Base-by-base conservation (phyloP, 1,140 invertebrate species). In the Callitettix versicolor region DNA sequence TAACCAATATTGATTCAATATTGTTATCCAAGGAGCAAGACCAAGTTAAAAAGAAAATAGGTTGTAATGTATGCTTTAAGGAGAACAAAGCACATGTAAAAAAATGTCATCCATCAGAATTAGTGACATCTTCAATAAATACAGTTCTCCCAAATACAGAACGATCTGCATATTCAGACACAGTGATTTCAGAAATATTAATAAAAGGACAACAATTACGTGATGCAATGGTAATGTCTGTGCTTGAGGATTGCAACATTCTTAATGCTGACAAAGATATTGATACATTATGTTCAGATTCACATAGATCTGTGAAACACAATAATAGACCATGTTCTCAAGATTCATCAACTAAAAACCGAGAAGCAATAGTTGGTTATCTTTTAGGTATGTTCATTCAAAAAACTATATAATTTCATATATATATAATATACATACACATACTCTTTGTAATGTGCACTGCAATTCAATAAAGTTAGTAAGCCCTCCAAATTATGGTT, bases 201-300 rank as follows among this genome's bases (percentile, higher is more conserved):
- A 26, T 30, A 11, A 49, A 49, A 22, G 46, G 46, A 3, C 22
- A 49, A 34, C 22, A 30, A 22, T n/a, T 49, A n/a, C 11, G 46
- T 30, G 46, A 49, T 49, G 46, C 46, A 30, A 49, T 49, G 46
- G 46, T 49, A 9, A n/a, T 49, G 18, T 20, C 15, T 49, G 46
- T 49, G 3, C 30, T 49, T 5, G 46, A 49, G 30, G 46, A 49
- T 21, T 44, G 17, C 11, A 18, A 44, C 18, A 4, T 17, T 44
- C 42, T 22, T 49, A 22, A n/a, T 26, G 21, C 11, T 49, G n/a
- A 30, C 26, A 30, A 30, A 30, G 26, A 30, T 30, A 30, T 30
- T 30, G 9, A 30, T 30, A 3, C 9, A 3, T 30, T 30, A 3
- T 30, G 3, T 4, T 30, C 26, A 30, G 26, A 30, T 30, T 3